Percentiles rank a stretch among this genome's conserved stretches.
phyloP scores from a whole-genome alignment of 2,888 invertebrate species.

The Siphlonurus alternatus region DNA sequence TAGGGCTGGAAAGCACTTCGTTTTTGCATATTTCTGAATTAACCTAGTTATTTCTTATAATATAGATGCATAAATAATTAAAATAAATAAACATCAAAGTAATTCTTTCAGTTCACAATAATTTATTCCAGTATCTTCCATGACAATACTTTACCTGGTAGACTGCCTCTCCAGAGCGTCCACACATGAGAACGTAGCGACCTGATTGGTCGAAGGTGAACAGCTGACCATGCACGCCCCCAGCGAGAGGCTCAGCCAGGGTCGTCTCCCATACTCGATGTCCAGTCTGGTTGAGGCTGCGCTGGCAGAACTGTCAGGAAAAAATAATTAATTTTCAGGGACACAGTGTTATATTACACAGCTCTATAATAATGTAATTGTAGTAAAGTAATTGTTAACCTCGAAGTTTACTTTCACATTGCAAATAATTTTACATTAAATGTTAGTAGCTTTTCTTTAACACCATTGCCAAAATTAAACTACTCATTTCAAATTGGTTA shows the following conservation, averaged over 20 bases:
- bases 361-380: too few species aligned
- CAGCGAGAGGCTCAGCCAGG: slow-evolving; percentile 20
- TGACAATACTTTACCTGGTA: too few species aligned
- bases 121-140: too few species aligned
- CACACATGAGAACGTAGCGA: slow-evolving; percentile 28
- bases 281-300: slow-evolving; percentile 27
- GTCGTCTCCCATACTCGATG: slow-evolving; percentile 23
- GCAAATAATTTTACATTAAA: too few species aligned
- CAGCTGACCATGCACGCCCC: slow-evolving; percentile 23
- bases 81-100: neutral
- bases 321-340: neutral
- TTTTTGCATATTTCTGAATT: too few species aligned
- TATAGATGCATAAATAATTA: neutral
- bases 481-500: too few species aligned
- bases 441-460: too few species aligned
- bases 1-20: too few species aligned
- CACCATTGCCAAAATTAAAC: too few species aligned
- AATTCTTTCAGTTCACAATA: too few species aligned
- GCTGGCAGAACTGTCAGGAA: slow-evolving; percentile 19
- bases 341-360: neutral
- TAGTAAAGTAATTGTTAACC: neutral
- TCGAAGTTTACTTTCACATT: too few species aligned
- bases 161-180: slow-evolving; percentile 25
- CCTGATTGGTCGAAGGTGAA: slow-evolving; percentile 30
- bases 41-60: neutral